Evolutionary conservation across 2,113 vertebrate genomes (phyloP), one percentile per base, ranked within the genome.

Genomic region (Cephalopholis sonnerati): DNA sequence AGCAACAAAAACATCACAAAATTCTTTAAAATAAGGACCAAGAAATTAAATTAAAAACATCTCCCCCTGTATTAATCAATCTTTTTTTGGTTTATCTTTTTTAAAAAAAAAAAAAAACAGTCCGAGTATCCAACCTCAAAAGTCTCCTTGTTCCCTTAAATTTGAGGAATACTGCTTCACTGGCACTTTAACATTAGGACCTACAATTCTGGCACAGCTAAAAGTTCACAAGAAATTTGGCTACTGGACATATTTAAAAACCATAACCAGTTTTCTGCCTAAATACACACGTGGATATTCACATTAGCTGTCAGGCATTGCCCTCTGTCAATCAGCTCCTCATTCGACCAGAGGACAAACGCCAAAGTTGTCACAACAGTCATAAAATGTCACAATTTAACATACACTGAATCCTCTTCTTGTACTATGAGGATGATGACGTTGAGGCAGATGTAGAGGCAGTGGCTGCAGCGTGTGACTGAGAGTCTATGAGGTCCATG

Each of bases 401-500:
- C 18, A 64, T 13, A 70, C 25, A 2, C 13, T 3, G 1, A 62
- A 25, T 59, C 9, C 44, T 18, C 41, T 17, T 68, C 66, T 63
- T 62, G 25, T 50, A 7, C 63, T 88, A 85, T 51, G 89, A 85
- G 50, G 89, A 55, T 3, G 85, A 77, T 24, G 91, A 80, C 44
- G 88, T 22, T 0, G 86, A 51, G 70, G 87, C 61, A 44, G 87
- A 69, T 7, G 90, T 44, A n/a, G 90, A 11, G 1, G 86, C 44
- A 7, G 76, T 0, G 24, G 89, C 2, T 7, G 69, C 79, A 8
- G 72, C 7, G 7, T 86, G 87, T 3, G 85, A 79, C 77, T 93
- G 93, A 29, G 91, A 91, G 81, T 93, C 93, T 46, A 93, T 90
- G 24, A 93, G 76, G 25, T 93, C 94, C 86, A 92, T 89, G 84